Evolutionary conservation across 2,113 vertebrate genomes (phyloP), one percentile per base, ranked within the genome.

Genomic region (Aspidoscelis tigris): DNA sequence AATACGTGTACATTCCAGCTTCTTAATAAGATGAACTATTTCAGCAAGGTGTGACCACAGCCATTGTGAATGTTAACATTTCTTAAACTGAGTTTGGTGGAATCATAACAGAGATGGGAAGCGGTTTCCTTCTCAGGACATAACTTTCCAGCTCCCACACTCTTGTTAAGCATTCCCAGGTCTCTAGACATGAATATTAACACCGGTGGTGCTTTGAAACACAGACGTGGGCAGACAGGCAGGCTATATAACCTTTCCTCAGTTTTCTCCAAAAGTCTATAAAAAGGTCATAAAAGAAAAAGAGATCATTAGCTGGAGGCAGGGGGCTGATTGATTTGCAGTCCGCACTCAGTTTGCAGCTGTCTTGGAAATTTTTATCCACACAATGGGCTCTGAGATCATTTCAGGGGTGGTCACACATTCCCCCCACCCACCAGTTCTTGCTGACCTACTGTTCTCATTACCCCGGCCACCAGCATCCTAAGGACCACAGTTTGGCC

Each of bases 271-370:
- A 91, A 88, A 88, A 85, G 86, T 87, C 91, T 80, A 83, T 93
- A 92, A 94, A 92, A 92, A 77, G 9, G 84, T 86, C 93, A 87
- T 94, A 89, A 93, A 33, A 92, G 88, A 75, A 90, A 93, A 87
- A 58, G 66, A 44, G 89, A 84, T 91, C 86, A 93, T 92, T 91
- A 94, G 88, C 80, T 76, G 86, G 87, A 89, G 83, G 87, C 82
- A 93, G 90, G 90, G 93, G 83, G 86, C 85, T 95, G 92, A 94
- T 93, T 61, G 84, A 88, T 91, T 94, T 89, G 86, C 89, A 89
- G 86, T 81, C 84, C 88, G 88, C 87, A 94, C 87, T 93, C 88
- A 66, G 78, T 89, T 94, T 91, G 92, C 83, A 86, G 86, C 75
- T 87, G 77, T 93, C 86, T 93, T 92, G 88, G 93, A 88, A 89